Evolutionary conservation across 1,140 invertebrate species (phyloP), one percentile per base, ranked within the genome.

Genomic region (Rhagoletis zephyria): DNA sequence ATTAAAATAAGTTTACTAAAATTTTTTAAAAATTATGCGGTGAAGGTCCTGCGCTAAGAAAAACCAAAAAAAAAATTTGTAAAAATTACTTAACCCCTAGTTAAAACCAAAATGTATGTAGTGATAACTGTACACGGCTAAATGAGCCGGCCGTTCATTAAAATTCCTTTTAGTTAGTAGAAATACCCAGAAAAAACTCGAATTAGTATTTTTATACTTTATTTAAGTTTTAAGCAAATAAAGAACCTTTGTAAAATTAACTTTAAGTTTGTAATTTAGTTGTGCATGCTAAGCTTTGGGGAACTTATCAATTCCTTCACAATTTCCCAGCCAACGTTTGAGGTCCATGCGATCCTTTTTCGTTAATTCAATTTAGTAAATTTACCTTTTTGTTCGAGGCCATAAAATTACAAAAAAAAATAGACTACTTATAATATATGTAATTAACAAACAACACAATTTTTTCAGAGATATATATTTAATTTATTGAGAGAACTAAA

Each of bases 141-240:
- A 81, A 51, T 10, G 45, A 81, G 48, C 56, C 45, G 42, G 40
- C 67, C 40, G 45, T 30, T 48, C 10, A 2, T 10, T 7, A 19
- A 81, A 30, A 9, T 14, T 56, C 70, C 70, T 16, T 4, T 81
- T 81, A 81, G 51, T 81, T 14, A 14, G 42, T 88, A 12, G 87
- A 86, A 89, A 65, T 88, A 70, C 51, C 87, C 59, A 87, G 77
- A 63, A 64, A 89, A 67, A 88, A 45, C 56, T 85, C 56, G 61
- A 85, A 85, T 61, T 30, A 81, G 74, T 81, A 56, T 81, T 81
- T 81, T 9, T 81, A 81, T 81, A 10, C 6, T 19, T 16, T 81
- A 81, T 48, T 10, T 81, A n/a, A 81, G n/a, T 10, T 1, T 51
- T 81, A 81, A 81, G 74, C 2, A 56, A 81, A 51, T 45, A 48